Percentiles rank a stretch among this genome's conserved stretches.
Conservation (phyloP, 2,113 vertebrate species). For the Aptenodytes patagonicus region DNA sequence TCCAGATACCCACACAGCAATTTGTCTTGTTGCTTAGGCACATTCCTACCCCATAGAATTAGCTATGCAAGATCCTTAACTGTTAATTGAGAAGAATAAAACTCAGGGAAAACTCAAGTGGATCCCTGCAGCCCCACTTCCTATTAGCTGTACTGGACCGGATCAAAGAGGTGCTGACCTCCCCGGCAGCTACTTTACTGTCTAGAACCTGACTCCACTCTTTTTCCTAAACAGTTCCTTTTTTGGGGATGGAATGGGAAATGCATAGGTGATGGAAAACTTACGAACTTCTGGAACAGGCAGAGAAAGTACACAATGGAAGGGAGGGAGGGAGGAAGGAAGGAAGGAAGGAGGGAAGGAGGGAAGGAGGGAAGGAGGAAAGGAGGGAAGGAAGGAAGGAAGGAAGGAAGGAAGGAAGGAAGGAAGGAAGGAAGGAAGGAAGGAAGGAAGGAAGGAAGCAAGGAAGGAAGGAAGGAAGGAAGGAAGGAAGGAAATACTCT, state of each 20-base stretch:
- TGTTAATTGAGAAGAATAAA: not conserved
- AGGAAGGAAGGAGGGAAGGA: fast-evolving
- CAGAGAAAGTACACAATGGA: not conserved
- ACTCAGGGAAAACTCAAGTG: not conserved
- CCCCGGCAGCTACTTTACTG: not conserved
- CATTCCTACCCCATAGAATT: not conserved
- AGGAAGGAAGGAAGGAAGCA: fast-evolving
- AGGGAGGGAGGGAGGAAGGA: fast-evolving
- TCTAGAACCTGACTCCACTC: not conserved
- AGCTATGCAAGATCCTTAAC: not conserved
- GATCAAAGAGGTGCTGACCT: not conserved
- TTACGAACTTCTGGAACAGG: not conserved
- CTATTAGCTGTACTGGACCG: not conserved
- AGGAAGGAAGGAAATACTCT: not conserved
- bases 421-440: not conserved
- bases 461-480: fast-evolving
- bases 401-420: not conserved
- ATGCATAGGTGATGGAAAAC: not conserved
- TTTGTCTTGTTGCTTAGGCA: not conserved
- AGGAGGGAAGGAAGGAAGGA: too few species aligned
- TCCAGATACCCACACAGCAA: not conserved
- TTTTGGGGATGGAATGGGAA: not conserved
- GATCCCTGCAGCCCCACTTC: not conserved
- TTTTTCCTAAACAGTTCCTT: not conserved
- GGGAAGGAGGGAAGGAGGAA: fast-evolving